phyloP scores from a whole-genome alignment of 2,797 vertebrate genomes.

The Sphaeramia orbicularis region DNA sequence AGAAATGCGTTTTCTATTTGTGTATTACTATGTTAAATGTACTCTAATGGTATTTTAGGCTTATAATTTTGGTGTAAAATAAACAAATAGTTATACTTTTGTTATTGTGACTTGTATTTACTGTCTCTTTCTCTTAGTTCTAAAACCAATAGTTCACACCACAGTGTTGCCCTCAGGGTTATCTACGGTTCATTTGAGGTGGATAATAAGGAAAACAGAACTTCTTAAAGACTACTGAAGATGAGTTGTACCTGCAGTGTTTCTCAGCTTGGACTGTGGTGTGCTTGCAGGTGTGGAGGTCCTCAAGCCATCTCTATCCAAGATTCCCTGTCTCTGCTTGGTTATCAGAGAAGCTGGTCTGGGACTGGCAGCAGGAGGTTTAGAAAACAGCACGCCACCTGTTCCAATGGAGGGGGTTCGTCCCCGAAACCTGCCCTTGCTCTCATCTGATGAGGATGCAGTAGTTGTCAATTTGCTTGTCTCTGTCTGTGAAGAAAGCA shows the following conservation, averaged over 20 bases:
- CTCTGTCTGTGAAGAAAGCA: slow-evolving; percentile 66
- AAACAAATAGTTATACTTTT: neutral
- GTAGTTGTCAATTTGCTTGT: slow-evolving; percentile 37
- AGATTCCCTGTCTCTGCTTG: slow-evolving; percentile 51
- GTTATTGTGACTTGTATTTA: neutral
- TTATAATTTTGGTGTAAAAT: too few relatives aligned
- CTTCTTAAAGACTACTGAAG: neutral
- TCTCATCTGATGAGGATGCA: slow-evolving; percentile 49
- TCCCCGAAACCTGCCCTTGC: slow-evolving; percentile 55
- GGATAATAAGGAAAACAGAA: neutral
- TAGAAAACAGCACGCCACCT: slow-evolving; percentile 42
- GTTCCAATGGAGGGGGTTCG: slow-evolving; percentile 42
- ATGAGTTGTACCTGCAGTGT: slow-evolving; percentile 43
- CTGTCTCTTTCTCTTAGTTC: neutral
- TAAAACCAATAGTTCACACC: too few relatives aligned
- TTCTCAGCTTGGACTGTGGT: slow-evolving; percentile 47
- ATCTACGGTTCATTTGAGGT: neutral
- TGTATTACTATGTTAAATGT: too few relatives aligned
- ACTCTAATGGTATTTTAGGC: too few relatives aligned
- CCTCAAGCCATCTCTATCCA: slow-evolving; percentile 49
- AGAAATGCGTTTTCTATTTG: too few relatives aligned
- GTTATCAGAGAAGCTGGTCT: slow-evolving; percentile 51
- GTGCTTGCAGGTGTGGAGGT: slow-evolving; percentile 27
- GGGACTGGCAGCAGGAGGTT: slow-evolving; percentile 56
- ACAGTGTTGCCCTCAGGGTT: too few relatives aligned